A percentile compares a stretch with the other conserved stretches of the same genome.
These are phyloP conservation scores for Otus sunia DNA, from an alignment of 2,113 vertebrate species.

Conservation along the genomic window DNA sequence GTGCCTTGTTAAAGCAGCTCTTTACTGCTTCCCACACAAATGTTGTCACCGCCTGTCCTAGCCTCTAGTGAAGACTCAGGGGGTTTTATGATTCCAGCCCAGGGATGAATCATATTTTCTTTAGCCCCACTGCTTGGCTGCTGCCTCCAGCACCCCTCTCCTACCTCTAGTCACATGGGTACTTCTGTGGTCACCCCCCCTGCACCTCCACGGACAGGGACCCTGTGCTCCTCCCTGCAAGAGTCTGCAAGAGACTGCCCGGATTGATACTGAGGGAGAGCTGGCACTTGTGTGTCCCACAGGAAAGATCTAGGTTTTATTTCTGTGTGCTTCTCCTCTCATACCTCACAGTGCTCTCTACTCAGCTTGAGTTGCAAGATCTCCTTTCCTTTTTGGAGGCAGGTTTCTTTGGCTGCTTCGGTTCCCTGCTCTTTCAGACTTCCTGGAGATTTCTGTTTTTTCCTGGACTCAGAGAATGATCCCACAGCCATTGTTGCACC, in stretches of 20 bases:
- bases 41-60: not conserved
- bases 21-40: not conserved
- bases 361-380: not conserved
- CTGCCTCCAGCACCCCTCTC: not conserved
- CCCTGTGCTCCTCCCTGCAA: not conserved
- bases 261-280: not conserved
- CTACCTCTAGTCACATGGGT: fast-evolving
- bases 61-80: not conserved
- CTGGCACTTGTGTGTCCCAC: not conserved
- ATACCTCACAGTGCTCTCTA: not conserved
- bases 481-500: not conserved
- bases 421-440: not conserved
- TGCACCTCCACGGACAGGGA: not conserved
- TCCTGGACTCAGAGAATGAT: not conserved
- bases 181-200: not conserved
- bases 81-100: not conserved
- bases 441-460: not conserved
- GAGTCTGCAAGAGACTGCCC: not conserved
- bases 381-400: not conserved
- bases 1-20: not conserved
- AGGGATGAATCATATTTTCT: not conserved
- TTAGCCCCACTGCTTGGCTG: not conserved
- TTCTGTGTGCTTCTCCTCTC: not conserved
- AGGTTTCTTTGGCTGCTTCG: not conserved
- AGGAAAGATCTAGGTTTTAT: not conserved